A percentile compares a stretch with the other conserved stretches of the same genome.
phyloP scores from a whole-genome alignment of 2,888 invertebrate genomes.

The Luffia ferchaultella region DNA sequence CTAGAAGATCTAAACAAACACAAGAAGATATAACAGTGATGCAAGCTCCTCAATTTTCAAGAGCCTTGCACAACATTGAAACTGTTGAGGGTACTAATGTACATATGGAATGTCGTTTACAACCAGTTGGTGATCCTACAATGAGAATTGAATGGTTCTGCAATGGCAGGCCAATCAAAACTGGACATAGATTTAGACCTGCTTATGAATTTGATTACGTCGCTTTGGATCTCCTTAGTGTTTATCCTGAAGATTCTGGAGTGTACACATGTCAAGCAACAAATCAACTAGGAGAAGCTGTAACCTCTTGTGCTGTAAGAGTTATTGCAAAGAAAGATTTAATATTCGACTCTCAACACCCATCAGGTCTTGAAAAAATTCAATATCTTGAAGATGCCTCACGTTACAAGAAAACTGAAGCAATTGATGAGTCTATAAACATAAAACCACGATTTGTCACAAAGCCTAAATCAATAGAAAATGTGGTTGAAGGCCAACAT shows the following conservation, averaged over 20 bases:
- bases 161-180: slow-evolving; percentile 91
- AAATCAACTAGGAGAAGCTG: slow-evolving; percentile 93
- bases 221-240: slow-evolving; percentile 93
- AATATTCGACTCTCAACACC: slow-evolving; percentile 88
- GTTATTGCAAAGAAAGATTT: slow-evolving; percentile 91
- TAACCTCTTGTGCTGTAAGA: slow-evolving; percentile 89
- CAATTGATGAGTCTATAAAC: slow-evolving; percentile 83
- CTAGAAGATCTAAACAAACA: slow-evolving; percentile 73
- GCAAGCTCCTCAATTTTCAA: slow-evolving; percentile 88
- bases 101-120: slow-evolving; percentile 89
- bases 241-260: slow-evolving; percentile 97
- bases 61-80: slow-evolving; percentile 88
- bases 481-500: slow-evolving; percentile 87
- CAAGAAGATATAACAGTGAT: slow-evolving; percentile 84
- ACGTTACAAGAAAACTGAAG: slow-evolving; percentile 82
- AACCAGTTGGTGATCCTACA: slow-evolving; percentile 89
- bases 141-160: slow-evolving; percentile 97
- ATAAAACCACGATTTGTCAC: slow-evolving; percentile 86
- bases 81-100: slow-evolving; percentile 91
- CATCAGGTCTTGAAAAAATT: slow-evolving; percentile 90
- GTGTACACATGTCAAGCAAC: slow-evolving; percentile 95
- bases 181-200: slow-evolving; percentile 93
- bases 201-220: slow-evolving; percentile 98
- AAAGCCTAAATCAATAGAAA: slow-evolving; percentile 85
- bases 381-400: slow-evolving; percentile 90